Base-by-base conservation (phyloP, 2,113 vertebrate genomes). In the Microtus pennsylvanicus region DNA sequence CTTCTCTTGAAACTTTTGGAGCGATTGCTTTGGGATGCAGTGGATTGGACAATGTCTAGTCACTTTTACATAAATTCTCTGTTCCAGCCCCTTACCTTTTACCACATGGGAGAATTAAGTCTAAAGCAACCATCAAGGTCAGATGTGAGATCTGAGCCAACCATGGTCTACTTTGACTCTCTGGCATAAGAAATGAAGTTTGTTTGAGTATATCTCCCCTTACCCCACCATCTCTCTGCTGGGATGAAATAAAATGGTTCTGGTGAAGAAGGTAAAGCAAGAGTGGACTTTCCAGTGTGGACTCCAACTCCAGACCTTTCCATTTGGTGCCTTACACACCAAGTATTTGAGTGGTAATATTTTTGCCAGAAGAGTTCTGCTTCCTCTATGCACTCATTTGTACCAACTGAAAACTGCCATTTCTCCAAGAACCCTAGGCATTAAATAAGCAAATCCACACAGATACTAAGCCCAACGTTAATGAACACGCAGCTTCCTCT, bases 361-460 rank as follows among this genome's bases (percentile, higher is more conserved):
- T 85, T 85, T 96, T 96, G 90, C 93, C 95, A 93, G 89, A n/a
- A 80, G 26, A 91, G 52, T 45, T 94, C 58, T 76, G 35, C 61
- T 93, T 72, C 75, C 35, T 45, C 26, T 52, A 47, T 65, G 69
- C 19, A 83, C n/a, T 38, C 22, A 58, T 70, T 58, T 81, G 50
- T 42, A n/a, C 45, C 30, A 55, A 28, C 17, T 80, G 33, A n/a
- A 92, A 83, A 93, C n/a, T 19, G 4, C 7, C n/a, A 26, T 92
- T 85, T 75, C 75, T 92, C 63, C 38, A 86, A 96, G 61, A 90
- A 92, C n/a, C 70, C 10, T 9, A 42, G 33, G 21, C 24, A 50
- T 45, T 78, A 77, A 74, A 72, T 47, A 38, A 35, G 55, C 42
- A 93, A 88, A 38, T 83, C 8, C 9, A 65, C 42, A 72, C 76